Percentiles rank a stretch among this genome's conserved stretches.
phyloP scores from a whole-genome alignment of 53 echinoderm and acorn worm species.

The Antedon mediterranea region DNA sequence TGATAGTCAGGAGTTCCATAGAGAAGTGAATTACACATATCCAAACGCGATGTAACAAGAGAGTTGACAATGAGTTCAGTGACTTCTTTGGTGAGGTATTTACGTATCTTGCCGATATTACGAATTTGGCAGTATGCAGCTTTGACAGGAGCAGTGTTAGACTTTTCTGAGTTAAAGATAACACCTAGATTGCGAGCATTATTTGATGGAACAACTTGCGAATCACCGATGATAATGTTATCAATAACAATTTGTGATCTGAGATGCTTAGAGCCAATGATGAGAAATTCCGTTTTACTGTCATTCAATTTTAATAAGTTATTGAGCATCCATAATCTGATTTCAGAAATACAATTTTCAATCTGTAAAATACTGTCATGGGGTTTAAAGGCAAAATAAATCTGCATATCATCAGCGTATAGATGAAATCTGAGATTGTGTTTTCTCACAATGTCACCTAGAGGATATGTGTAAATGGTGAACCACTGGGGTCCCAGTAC shows the following conservation, averaged over 20 bases:
- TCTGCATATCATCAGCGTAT: background rate
- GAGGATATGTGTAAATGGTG: no score
- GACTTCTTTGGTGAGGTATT: no score
- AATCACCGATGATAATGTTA: no score
- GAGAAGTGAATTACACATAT: no score
- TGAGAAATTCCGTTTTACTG: background rate
- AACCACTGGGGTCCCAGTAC: no score
- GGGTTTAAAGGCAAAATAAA: background rate
- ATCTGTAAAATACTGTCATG: background rate
- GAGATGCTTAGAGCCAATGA: background rate
- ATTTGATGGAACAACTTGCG: background rate
- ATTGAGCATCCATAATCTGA: background rate
- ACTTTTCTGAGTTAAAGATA: background rate
- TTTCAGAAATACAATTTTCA: background rate
- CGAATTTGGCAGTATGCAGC: no score
- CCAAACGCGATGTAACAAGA: no score
- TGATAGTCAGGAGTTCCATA: no score
- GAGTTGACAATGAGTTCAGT: no score
- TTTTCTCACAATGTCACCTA: no score
- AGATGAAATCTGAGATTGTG: background rate
- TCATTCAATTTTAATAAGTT: slow-evolving; percentile 7
- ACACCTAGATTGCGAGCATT: background rate
- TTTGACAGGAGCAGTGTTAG: no score
- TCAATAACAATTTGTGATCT: background rate
- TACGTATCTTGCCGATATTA: no score